Conservation (phyloP, 2,113 vertebrate species). For the Ciconia stormi region DNA sequence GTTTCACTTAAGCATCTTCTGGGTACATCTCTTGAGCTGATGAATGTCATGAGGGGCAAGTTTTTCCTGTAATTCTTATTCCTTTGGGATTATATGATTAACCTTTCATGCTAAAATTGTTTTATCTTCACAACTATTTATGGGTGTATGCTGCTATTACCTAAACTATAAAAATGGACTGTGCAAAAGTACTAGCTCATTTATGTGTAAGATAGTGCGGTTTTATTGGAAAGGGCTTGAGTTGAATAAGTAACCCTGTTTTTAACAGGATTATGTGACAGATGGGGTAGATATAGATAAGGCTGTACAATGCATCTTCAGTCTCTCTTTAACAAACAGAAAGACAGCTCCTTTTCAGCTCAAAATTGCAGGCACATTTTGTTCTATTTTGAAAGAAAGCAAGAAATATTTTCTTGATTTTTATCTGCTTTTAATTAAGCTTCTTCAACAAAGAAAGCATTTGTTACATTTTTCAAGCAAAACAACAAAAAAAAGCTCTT, state of each 20-base stretch:
- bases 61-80: conserved; percentile 34
- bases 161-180: conserved; percentile 20
- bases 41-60: neutral
- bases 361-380: conserved; percentile 75
- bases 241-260: conserved; percentile 63
- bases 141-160: neutral
- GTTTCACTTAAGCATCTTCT: conserved; percentile 12
- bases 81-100: conserved; percentile 11
- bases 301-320: conserved; percentile 79
- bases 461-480: conserved; percentile 45
- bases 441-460: conserved; percentile 75
- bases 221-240: conserved; percentile 47
- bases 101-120: conserved; percentile 9
- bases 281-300: conserved; percentile 82
- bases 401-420: conserved; percentile 75
- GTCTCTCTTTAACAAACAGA: conserved; percentile 72
- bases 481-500: neutral
- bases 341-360: conserved; percentile 59
- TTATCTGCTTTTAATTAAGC: conserved; percentile 85
- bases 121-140: conserved; percentile 26
- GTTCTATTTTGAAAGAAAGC: conserved; percentile 71
- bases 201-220: neutral
- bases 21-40: neutral
- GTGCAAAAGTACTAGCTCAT: neutral
- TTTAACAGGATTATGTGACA: conserved; percentile 80